phyloP scores from a whole-genome alignment of 2,797 vertebrate species.

The Ambastaia sidthimunki region DNA sequence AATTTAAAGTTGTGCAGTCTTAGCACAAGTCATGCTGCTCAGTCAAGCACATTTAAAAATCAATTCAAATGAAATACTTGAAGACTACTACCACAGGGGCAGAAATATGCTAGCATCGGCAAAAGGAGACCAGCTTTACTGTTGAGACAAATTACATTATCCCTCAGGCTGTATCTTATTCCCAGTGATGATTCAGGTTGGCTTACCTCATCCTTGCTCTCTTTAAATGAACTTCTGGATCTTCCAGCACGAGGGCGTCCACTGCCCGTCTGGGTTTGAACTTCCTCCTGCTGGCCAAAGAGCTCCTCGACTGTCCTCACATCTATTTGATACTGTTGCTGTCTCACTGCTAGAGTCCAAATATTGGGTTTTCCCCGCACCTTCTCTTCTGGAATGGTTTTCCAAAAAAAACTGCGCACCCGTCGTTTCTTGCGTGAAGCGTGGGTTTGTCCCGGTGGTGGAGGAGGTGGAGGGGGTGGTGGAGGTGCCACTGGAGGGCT shows the following conservation, averaged over 20 bases:
- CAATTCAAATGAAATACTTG: neutral
- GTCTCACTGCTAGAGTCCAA: conserved; percentile 90
- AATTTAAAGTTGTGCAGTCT: neutral
- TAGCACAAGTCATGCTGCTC: neutral
- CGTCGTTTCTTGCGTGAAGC: conserved; percentile 86
- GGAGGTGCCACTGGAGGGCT: conserved; percentile 63
- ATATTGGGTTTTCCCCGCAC: conserved; percentile 94
- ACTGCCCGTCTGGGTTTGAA: neutral
- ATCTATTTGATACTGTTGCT: conserved; percentile 92
- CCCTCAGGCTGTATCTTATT: neutral
- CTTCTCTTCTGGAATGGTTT: conserved; percentile 96
- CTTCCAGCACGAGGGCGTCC: conserved; percentile 68
- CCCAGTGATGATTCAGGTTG: neutral
- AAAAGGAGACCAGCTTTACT: neutral
- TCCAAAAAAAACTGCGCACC: conserved; percentile 97
- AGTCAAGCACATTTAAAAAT: conserved; percentile 4
- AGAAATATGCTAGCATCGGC: neutral
- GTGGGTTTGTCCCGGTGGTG: conserved; percentile 61
- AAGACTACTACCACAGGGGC: neutral
- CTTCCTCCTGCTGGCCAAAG: conserved; percentile 96
- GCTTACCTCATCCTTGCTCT: conserved; percentile 90
- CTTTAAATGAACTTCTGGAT: conserved; percentile 84
- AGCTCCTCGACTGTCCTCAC: conserved; percentile 93
- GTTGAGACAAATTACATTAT: neutral
- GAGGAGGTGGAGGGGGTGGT: conserved; percentile 67